A percentile compares a stretch with the other conserved stretches of the same genome.
Evolutionary conservation across 2,113 vertebrate species (phyloP).

Genomic region (Felis catus): F.catus_Fca126_mat1.0 CM031413.1:55622001-55622500

Average conservation of each 20-base stretch:
- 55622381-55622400: background rate
- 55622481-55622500: slow-evolving; percentile 55
- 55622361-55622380: background rate
- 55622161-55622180: background rate
- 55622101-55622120: accelerated
- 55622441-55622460: slow-evolving; percentile 21
- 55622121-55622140: background rate
- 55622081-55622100: background rate
- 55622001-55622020: background rate
- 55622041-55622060: background rate
- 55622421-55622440: background rate
- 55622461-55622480: slow-evolving; percentile 34
- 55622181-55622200: background rate
- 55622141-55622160: background rate
- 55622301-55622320: background rate
- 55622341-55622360: background rate
- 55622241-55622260: no score
- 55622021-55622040: background rate
- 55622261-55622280: background rate
- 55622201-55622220: background rate
- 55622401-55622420: background rate
- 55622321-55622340: slow-evolving; percentile 14
- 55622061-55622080: background rate
- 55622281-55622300: background rate
- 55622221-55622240: background rate